phyloP scores from a whole-genome alignment of 2,888 invertebrate genomes.

The Cheilosia impressa region DNA sequence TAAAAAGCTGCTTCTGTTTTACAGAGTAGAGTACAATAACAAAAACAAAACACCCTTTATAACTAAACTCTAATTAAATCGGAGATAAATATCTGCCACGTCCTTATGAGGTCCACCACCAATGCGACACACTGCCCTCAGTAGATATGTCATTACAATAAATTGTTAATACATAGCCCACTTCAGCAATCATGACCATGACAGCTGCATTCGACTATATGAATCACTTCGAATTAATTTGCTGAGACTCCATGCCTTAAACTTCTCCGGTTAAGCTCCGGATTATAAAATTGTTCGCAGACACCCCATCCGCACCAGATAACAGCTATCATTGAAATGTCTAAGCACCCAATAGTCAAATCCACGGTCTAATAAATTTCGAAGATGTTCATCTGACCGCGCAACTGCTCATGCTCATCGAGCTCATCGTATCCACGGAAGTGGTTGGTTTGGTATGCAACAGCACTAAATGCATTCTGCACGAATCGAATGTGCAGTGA shows the following conservation, averaged over 20 bases:
- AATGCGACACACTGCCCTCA: too few species aligned
- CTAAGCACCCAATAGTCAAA: conserved; percentile 57
- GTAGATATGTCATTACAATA: too few species aligned
- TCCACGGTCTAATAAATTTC: conserved; percentile 71
- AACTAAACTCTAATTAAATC: too few species aligned
- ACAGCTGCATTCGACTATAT: conserved; percentile 40
- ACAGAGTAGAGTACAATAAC: too few species aligned
- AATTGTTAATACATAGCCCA: too few species aligned
- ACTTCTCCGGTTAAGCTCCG: neutral
- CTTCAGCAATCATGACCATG: neutral
- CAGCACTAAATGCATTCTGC: conserved; percentile 48
- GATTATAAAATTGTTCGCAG: conserved; percentile 12
- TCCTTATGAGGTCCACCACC: too few species aligned
- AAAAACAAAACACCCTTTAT: too few species aligned
- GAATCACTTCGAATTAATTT: neutral
- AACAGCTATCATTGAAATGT: conserved; percentile 35
- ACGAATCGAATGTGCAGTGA: conserved; percentile 39
- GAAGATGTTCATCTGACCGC: conserved; percentile 73
- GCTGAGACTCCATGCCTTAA: too few species aligned
- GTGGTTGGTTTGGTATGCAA: conserved; percentile 22
- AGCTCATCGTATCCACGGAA: conserved; percentile 65
- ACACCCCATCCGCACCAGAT: conserved; percentile 9
- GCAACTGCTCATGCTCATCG: conserved; percentile 64
- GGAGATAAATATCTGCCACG: too few species aligned
- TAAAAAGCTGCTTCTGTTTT: too few species aligned